Base-by-base conservation (phyloP, 2,888 invertebrate genomes). In the Pinctada fucata region DNA sequence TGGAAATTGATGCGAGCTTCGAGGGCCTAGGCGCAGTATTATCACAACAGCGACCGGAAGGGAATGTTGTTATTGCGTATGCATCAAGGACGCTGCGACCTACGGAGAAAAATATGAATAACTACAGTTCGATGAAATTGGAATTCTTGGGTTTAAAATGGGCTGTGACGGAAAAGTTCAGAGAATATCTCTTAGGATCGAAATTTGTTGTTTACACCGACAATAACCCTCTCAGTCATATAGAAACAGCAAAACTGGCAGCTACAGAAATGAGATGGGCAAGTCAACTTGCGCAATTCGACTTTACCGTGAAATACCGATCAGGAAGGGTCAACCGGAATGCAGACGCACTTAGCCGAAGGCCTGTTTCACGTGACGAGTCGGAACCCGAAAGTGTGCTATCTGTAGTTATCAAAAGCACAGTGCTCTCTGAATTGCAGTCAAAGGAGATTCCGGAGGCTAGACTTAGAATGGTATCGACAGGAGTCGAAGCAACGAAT, bases 181-280 rank as follows among this genome's bases (percentile, higher is more conserved):
- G 79, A 10, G 79, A 79, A n/a, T 72, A 72, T 70, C 49, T 75
- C 8, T 69, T 72, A 79, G 50, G 71, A n/a, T n/a, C 16, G 13
- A 71, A 71, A 71, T 71, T 49, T 58, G 58, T 69, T 10, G 16
- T 84, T 4, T 77, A 75, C 58, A 83, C 82, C 16, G 77, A 82
- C 72, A 83, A 82, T 72, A 82, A 84, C 72, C 76, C 82, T 13
- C 68, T 78, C 49, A 78, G 77, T 74, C 73, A 79, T 66, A 5
- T 80, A 0, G n/a, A 79, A 63, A 75, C 84, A 48, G 82, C 82
- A 2, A 84, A 85, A 74, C 58, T 85, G n/a, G 83, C 78, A 51
- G 85, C 85, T 13, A 80, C 82, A 51, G 85, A 86, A 71, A 77
- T 79, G 78, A 52, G 80, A 10, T 83, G 83, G 86, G 79, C 70